These are phyloP conservation scores for Caenorhabditis sp. DNA, from an alignment of 2,888 invertebrate genomes.

Conservation along the genomic window DNA sequence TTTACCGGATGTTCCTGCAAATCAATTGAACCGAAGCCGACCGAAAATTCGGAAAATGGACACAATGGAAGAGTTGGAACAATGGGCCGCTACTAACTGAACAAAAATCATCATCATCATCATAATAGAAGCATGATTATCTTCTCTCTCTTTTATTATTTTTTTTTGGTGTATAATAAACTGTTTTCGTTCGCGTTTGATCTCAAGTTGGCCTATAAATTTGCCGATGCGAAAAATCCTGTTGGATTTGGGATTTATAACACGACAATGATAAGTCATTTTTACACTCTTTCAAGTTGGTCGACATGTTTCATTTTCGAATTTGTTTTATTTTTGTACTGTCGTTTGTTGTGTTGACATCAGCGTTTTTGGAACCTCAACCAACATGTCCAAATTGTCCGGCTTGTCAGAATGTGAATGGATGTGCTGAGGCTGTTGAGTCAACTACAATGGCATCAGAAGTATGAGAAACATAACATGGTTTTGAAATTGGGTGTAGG, in stretches of 20 bases:
- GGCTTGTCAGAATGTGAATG: conserved; percentile 39
- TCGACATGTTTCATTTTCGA: not conserved
- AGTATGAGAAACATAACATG: too few species aligned
- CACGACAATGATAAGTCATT: not conserved
- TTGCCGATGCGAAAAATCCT: not conserved
- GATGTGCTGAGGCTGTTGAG: conserved; percentile 22
- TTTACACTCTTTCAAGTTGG: not conserved
- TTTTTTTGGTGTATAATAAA: not conserved
- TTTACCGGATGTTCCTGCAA: conserved; percentile 38
- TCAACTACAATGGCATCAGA: not conserved
- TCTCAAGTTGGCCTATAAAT: not conserved
- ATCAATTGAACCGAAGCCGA: conserved; percentile 21
- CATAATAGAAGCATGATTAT: not conserved
- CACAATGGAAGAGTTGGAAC: conserved; percentile 54
- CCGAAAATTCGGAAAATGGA: conserved; percentile 43
- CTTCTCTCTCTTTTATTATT: not conserved
- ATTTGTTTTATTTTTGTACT: not conserved
- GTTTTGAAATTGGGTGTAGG: not conserved
- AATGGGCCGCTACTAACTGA: conserved; percentile 56
- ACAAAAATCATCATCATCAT: not conserved
- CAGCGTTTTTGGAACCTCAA: conserved; percentile 25
- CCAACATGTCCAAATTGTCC: conserved; percentile 35
- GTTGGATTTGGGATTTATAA: not conserved
- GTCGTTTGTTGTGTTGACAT: not conserved
- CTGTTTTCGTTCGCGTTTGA: not conserved